Evolutionary conservation across 2,888 invertebrate genomes (phyloP).

Genomic region (Volucella zonaria): DNA sequence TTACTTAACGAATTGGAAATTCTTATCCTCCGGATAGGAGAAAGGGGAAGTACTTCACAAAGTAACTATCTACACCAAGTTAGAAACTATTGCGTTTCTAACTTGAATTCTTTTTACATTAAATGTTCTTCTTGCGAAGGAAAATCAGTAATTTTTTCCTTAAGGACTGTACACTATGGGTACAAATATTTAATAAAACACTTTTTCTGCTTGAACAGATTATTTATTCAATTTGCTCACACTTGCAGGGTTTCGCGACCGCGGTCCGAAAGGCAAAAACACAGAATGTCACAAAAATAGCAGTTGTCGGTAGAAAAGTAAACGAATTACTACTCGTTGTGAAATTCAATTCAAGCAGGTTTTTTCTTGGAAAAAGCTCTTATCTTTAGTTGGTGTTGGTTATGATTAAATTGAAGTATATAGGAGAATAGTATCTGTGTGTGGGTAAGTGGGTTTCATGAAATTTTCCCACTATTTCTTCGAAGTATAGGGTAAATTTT

Average conservation of each 20-base stretch:
- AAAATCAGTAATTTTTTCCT: neutral
- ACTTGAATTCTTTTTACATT: constrained; percentile 31
- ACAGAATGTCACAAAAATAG: constrained; percentile 41
- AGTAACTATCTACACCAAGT: constrained; percentile 21
- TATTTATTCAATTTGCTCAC: too few species aligned
- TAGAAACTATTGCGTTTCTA: constrained; percentile 60
- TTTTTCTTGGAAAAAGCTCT: constrained; percentile 50
- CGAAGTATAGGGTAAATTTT: neutral
- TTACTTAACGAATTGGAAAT: constrained; percentile 38
- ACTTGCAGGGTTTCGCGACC: too few species aligned
- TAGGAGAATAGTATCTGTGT: neutral
- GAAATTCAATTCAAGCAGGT: constrained; percentile 70
- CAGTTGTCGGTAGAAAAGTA: constrained; percentile 11
- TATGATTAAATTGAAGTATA: neutral
- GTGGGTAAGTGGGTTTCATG: neutral
- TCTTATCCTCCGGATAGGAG: constrained; percentile 25
- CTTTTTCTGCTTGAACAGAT: too few species aligned
- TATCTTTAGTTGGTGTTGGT: neutral
- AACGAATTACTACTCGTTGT: constrained; percentile 70
- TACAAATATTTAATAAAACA: neutral
- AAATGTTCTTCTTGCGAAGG: neutral
- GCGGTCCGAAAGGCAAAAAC: too few species aligned
- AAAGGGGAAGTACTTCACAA: neutral
- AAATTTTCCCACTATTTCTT: constrained; percentile 23
- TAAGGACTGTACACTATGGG: neutral